Evolutionary conservation across 2,797 vertebrate genomes (phyloP).

Genomic region (Menidia menidia): DNA sequence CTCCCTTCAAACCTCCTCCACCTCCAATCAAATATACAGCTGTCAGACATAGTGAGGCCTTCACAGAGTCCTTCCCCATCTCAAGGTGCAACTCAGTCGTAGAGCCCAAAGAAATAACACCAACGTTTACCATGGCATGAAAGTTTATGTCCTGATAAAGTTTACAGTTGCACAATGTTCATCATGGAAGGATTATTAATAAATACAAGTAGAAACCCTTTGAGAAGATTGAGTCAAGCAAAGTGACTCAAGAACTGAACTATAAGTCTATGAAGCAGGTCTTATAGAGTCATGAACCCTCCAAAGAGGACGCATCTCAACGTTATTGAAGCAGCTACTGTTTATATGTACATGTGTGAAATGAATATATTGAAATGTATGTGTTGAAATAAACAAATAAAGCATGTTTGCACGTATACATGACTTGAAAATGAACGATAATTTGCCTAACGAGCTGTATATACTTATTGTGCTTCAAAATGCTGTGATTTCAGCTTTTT

Average conservation of each 20-base stretch:
- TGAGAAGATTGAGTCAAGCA: too few relatives aligned
- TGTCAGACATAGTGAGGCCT: slow-evolving; percentile 34
- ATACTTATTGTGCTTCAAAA: not conserved
- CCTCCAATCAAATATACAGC: slow-evolving; percentile 78
- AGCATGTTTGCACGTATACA: not conserved
- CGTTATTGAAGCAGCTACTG: not conserved
- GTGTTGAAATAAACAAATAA: too few relatives aligned
- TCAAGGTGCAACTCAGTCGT: slow-evolving; percentile 44
- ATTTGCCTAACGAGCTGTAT: not conserved
- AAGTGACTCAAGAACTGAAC: too few relatives aligned
- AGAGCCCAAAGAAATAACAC: not conserved
- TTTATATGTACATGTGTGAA: not conserved
- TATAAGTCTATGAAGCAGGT: too few relatives aligned
- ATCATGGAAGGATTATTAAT: not conserved
- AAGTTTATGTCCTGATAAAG: not conserved
- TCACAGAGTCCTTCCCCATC: slow-evolving; percentile 26
- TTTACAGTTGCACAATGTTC: too few relatives aligned
- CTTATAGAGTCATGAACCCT: too few relatives aligned
- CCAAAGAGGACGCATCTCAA: too few relatives aligned
- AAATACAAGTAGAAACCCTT: too few relatives aligned
- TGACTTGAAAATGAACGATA: not conserved
- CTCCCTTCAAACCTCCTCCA: slow-evolving; percentile 82
- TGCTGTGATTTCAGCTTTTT: not conserved
- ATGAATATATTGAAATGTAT: too few relatives aligned
- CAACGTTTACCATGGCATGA: not conserved